These are phyloP conservation scores for Tipula lateralis DNA, from an alignment of 2,888 invertebrate genomes.

Conservation along the genomic window DNA sequence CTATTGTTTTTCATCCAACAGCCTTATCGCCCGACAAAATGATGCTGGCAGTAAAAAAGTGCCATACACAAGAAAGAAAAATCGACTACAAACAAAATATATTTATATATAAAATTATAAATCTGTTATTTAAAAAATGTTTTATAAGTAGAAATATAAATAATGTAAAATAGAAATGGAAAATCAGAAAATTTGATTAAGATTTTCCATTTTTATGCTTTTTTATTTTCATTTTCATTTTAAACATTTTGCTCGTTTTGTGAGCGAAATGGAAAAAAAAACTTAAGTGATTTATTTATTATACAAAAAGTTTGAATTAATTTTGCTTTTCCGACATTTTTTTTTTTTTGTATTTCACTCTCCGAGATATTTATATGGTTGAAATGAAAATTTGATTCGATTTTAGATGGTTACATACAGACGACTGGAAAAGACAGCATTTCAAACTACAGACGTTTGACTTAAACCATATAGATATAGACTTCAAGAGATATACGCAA, in stretches of 20 bases:
- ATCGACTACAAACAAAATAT: neutral
- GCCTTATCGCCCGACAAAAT: neutral
- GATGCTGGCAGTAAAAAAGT: neutral
- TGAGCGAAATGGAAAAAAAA: neutral
- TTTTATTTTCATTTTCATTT: neutral
- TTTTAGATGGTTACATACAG: neutral
- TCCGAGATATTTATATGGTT: neutral
- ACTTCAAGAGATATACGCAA: neutral
- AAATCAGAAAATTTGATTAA: neutral
- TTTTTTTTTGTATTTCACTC: neutral
- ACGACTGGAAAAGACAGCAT: too few species aligned
- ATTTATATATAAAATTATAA: too few species aligned
- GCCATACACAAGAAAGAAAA: neutral
- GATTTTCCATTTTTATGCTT: neutral
- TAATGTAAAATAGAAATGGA: neutral
- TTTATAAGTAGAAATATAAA: neutral
- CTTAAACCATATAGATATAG: too few species aligned
- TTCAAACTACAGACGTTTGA: too few species aligned
- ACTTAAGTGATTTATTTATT: neutral
- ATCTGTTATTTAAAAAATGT: neutral
- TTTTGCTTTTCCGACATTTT: neutral
- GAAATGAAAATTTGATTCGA: neutral
- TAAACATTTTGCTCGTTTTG: neutral
- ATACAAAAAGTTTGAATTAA: neutral
- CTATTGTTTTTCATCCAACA: neutral